Conservation (phyloP, 2,888 invertebrate species). For the Slavum lentiscoides region DNA sequence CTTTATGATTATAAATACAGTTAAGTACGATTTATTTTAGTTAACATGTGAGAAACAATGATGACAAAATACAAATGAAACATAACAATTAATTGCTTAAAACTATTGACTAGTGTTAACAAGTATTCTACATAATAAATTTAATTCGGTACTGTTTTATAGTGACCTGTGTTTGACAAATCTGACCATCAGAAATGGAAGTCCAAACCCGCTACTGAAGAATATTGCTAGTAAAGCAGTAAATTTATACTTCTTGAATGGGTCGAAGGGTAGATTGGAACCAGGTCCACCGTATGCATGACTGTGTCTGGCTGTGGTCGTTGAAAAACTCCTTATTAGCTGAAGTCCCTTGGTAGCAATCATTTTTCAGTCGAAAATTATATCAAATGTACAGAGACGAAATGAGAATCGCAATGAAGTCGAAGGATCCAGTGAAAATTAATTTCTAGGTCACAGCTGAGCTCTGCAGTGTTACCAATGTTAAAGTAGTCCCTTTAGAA, state of each 20-base stretch:
- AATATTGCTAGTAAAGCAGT: conserved; percentile 34
- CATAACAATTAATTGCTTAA: conserved; percentile 7
- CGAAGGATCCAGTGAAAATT: background rate
- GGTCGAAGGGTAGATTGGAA: conserved; percentile 35
- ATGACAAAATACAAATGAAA: background rate
- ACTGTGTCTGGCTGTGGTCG: conserved; percentile 32
- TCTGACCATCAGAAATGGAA: conserved; percentile 46
- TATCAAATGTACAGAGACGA: background rate
- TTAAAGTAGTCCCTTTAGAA: conserved; percentile 18
- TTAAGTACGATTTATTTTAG: background rate
- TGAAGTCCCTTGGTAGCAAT: conserved; percentile 26
- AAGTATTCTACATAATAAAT: background rate
- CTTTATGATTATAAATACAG: background rate
- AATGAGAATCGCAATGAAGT: background rate
- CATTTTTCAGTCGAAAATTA: conserved; percentile 17
- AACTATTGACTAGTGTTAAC: conserved; percentile 30
- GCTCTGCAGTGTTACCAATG: conserved; percentile 35
- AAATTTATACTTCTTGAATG: conserved; percentile 44
- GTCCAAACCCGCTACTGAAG: conserved; percentile 44
- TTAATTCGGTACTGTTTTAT: conserved; percentile 4
- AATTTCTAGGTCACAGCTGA: conserved; percentile 35
- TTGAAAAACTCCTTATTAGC: conserved; percentile 33
- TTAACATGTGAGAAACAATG: conserved; percentile 9
- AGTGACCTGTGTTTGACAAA: conserved; percentile 25
- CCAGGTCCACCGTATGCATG: conserved; percentile 44